Base-by-base conservation (phyloP, 2,797 vertebrate genomes). In the Sebastes steindachneri region DNA sequence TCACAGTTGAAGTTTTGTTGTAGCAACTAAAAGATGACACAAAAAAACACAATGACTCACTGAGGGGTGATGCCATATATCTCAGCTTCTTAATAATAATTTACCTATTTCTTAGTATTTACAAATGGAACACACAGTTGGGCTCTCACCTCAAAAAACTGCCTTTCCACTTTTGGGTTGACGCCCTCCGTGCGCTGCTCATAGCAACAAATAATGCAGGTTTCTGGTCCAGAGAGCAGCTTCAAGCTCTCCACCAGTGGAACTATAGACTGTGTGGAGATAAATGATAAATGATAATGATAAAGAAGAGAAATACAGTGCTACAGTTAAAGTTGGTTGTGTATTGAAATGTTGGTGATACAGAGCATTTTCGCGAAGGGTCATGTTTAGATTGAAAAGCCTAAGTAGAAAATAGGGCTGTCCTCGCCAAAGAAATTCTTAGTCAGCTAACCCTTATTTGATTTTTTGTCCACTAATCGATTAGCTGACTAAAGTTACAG, bases 161-260 rank as follows among this genome's bases (percentile, higher is more conserved):
- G 95, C 48, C 84, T 96, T 90, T 99, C 98, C 66, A 99, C 96
- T 92, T 97, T 94, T 79, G 99, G 98, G 87, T 99, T 99, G 90
- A 97, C 92, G 0, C 99, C 99, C 90, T 97, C 91, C 0, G 97
- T 99, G 63, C 99, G 97, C 81, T 99, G 95, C 75, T 99, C 98
- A 1, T 99, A 99, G 90, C 98, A 99, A 92, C 98, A 99, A 88
- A 99, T 95, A 73, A 99, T 86, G 67, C 95, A 96, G 0, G 98
- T 99, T 21, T 97, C 93, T 7, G 95, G 95, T 89, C 97, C 97
- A 37, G 96, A 93, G 35, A 99, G 96, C 74, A 96, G 94, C 70
- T 96, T 98, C 85, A 99, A 90, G 1, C 97, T 99, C 91, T 98
- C 97, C 91, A 98, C 94, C 65, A 99, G 86, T 0, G 99, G 99